Conservation (phyloP, 2,797 vertebrate species). For the Cichlasoma orientale region DNA sequence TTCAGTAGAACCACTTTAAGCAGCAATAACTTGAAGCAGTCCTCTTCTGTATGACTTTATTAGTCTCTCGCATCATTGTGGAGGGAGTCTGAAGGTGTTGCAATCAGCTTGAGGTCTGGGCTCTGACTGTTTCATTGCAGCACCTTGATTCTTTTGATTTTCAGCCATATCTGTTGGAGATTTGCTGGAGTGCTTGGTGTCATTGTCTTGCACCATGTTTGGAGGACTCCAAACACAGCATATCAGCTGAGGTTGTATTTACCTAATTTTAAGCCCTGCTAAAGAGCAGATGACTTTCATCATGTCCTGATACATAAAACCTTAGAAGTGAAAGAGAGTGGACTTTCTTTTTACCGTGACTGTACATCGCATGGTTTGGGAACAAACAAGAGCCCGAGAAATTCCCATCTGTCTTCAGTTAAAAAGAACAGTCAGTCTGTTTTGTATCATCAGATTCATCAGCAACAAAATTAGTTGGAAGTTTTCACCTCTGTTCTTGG, state of each 20-base stretch:
- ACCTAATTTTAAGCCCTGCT: background rate
- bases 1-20: background rate
- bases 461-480: slow-evolving; percentile 5
- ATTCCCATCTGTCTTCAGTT: slow-evolving; percentile 10
- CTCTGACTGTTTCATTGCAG: fast-evolving
- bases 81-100: background rate
- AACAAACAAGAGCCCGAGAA: slow-evolving; percentile 2
- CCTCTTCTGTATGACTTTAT: background rate
- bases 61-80: background rate
- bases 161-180: no score
- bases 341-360: background rate
- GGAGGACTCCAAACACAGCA: no score
- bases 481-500: slow-evolving; percentile 11
- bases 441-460: slow-evolving; percentile 19
- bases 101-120: background rate
- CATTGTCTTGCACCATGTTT: no score
- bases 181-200: no score
- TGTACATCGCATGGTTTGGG: background rate
- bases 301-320: background rate
- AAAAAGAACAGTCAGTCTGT: slow-evolving; percentile 2
- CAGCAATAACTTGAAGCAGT: background rate
- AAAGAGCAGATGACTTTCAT: background rate
- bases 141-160: background rate
- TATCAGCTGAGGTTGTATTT: background rate
- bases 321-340: background rate